Evolutionary conservation across 2,797 vertebrate genomes (phyloP), one percentile per base, ranked within the genome.

Genomic region (Gobio occitaniae): DNA sequence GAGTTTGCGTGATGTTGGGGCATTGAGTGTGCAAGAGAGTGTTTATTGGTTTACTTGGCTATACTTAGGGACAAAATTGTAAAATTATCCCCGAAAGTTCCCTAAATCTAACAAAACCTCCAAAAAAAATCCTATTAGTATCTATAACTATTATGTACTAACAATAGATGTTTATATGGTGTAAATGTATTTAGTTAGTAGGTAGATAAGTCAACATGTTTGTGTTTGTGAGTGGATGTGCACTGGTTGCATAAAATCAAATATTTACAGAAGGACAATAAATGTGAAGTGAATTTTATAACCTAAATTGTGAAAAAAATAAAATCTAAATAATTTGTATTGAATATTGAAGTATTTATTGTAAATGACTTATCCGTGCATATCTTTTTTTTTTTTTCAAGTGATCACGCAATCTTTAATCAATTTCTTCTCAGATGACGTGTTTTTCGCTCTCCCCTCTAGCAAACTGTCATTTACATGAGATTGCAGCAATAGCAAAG

Each of bases 11-110:
- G 80, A 76, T 77, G 63, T 77, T 63, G 25, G 65, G 44, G 38
- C 41, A 70, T 32, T 71, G 82, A 47, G 38, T 77, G 32, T 86
- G 36, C 65, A 36, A 54, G 38, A 7, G 63, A 41, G 65, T 75
- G 41, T 82, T 59, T 87, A 74, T 50, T 36, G 68, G 41, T 86
- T 59, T 87, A 66, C 80, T 65, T 32, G 61, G 29, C 61, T 32
- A 32, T 1, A 32, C 29, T 32, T 59, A 11, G 16, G 84, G 63
- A 54, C 65, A 69, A n/a, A 68, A 9, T 54, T 80, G 32, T n/a
- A 15, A 29, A 48, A 69, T 78, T 29, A 6, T 78, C 21, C 0
- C 29, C 38, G 2, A 29, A 82, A 72, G 4, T 59, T 9, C 38
- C 13, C 32, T 44, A 29, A 81, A 17, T 36, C 12, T 44, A 61